phyloP scores from a whole-genome alignment of 2,113 vertebrate species.

The Nycticebus coucang region DNA sequence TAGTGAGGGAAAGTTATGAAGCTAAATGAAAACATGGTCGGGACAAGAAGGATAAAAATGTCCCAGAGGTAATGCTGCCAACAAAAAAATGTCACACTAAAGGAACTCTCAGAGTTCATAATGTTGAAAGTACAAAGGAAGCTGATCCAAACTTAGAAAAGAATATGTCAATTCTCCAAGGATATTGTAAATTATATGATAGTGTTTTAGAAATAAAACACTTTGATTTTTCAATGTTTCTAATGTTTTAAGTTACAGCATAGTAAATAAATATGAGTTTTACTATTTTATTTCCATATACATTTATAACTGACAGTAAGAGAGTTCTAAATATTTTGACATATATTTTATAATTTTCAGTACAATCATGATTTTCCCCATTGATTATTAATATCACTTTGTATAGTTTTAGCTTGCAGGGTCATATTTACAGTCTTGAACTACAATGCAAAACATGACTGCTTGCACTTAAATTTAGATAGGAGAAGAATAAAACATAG shows the following conservation, averaged over 20 bases:
- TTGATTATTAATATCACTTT: background rate
- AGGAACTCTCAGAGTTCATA: background rate
- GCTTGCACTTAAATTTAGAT: background rate
- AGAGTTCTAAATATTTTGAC: background rate
- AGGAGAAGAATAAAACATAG: background rate
- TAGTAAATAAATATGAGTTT: background rate
- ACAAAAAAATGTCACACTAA: background rate
- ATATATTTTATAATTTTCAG: background rate
- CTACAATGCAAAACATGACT: background rate
- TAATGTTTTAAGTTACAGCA: background rate
- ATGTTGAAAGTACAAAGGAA: background rate
- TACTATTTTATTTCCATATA: background rate
- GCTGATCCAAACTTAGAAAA: background rate
- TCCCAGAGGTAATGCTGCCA: background rate
- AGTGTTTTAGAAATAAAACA: background rate
- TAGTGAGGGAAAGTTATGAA: background rate
- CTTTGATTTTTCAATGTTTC: conserved; percentile 2
- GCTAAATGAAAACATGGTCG: background rate
- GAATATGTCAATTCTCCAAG: background rate
- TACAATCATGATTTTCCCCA: background rate
- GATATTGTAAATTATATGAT: background rate
- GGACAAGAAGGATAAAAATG: background rate
- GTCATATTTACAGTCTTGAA: background rate
- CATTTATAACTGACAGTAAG: background rate
- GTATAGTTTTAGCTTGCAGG: background rate